These are phyloP conservation scores for Catamblyrhynchus diadema DNA, from an alignment of 2,797 vertebrate species.

Conservation along the genomic window DNA sequence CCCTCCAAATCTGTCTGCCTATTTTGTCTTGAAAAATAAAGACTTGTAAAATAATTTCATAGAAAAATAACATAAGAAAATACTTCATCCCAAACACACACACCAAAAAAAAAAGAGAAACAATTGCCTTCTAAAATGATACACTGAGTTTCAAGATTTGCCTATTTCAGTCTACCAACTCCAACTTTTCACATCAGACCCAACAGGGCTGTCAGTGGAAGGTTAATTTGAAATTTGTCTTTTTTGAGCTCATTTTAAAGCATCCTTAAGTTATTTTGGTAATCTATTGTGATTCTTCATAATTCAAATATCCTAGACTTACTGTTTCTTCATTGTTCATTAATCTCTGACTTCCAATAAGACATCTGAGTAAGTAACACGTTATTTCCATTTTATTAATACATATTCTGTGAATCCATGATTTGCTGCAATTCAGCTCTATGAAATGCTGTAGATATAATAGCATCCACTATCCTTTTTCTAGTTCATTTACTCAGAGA, in stretches of 20 bases:
- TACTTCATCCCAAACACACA: not conserved
- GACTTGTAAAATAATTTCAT: not conserved
- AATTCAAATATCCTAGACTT: not conserved
- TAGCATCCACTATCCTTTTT: not conserved
- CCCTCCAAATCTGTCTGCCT: not conserved
- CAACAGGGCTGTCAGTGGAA: not conserved
- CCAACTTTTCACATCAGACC: not conserved
- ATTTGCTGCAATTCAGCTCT: not conserved
- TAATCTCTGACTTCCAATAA: not conserved
- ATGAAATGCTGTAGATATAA: not conserved
- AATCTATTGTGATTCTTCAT: not conserved
- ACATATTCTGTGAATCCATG: not conserved
- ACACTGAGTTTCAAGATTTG: not conserved
- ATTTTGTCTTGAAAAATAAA: not conserved
- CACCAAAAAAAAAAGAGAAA: not conserved
- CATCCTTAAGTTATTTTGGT: not conserved
- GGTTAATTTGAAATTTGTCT: not conserved
- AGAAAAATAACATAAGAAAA: not conserved
- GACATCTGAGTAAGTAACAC: not conserved
- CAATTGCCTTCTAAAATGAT: not conserved
- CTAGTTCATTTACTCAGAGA: not conserved
- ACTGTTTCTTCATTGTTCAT: not conserved
- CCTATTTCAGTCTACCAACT: not conserved
- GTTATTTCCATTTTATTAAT: not conserved
- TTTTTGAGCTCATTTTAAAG: not conserved